Percentiles rank a stretch among this genome's conserved stretches.
Evolutionary conservation across 2,888 invertebrate genomes (phyloP).

Genomic region (Myathropa florea): DNA sequence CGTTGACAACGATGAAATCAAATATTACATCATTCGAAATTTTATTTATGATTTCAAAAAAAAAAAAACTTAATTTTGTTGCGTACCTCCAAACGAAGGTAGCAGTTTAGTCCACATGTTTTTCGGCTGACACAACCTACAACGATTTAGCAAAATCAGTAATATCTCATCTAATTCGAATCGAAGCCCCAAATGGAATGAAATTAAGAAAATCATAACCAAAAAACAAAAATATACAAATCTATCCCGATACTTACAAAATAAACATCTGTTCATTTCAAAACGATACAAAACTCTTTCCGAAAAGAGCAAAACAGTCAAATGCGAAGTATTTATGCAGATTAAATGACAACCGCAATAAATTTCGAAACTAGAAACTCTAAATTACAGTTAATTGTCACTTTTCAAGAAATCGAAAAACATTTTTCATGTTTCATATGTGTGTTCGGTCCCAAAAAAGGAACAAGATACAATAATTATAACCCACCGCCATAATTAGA

Average conservation of each 20-base stretch:
- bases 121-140: background rate
- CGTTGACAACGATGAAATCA: no score
- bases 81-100: background rate
- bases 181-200: background rate
- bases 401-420: constrained; percentile 44
- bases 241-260: background rate
- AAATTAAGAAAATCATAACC: background rate
- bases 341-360: constrained; percentile 47
- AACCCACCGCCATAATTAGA: constrained; percentile 43
- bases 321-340: constrained; percentile 18
- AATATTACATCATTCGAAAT: no score
- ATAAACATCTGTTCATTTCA: background rate
- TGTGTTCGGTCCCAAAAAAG: background rate
- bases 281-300: background rate
- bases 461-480: constrained; percentile 35
- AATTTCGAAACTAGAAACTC: constrained; percentile 48
- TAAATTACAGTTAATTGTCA: constrained; percentile 57
- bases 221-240: background rate
- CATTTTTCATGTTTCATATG: constrained; percentile 57
- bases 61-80: no score
- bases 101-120: background rate
- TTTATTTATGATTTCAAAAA: no score
- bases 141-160: background rate
- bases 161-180: background rate
- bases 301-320: background rate